Base-by-base conservation (phyloP, 1,140 invertebrate genomes). In the Phenacoccus solenopsis region DNA sequence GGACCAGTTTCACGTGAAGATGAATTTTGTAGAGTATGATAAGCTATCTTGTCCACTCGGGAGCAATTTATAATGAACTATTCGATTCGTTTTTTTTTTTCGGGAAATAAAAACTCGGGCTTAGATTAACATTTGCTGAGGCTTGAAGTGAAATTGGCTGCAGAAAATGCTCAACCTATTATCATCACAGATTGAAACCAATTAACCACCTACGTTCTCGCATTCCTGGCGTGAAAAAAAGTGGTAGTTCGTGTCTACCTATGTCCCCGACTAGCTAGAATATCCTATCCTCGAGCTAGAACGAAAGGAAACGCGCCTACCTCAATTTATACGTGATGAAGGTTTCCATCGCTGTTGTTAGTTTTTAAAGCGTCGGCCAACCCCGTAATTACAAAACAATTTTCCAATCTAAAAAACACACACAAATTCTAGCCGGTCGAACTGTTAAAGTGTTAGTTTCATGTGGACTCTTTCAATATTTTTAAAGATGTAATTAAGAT, bases 401-500 rank as follows among this genome's bases (percentile, higher is more conserved):
- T 49, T 49, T 49, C 38, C 38, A 49, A 49, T 49, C 38, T 49
- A 49, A 49, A 49, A 49, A 49, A 49, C 38, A 49, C 38, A 49
- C 38, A 49, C 38, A 5, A 49, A 49, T 49, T 49, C 38, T 16
- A 49, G 12, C 38, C 20, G 38, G 12, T n/a, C 38, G 16, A 49
- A 49, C 38, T 49, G 38, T 49, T 49, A 49, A 49, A 49, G 38
- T 49, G 38, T 49, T 49, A 16, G 38, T 49, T 49, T 49, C 38
- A 49, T 49, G 38, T 49, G 38, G 38, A 49, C 38, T 49, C 38
- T 49, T 49, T 49, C 38, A 49, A 49, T 49, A 49, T 49, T 49
- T 49, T 49, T 49, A 49, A 49, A 49, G 38, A 49, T 49, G 38
- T 49, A 49, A 49, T 49, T 49, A 49, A 49, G 38, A 49, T 49